Percentiles rank a stretch among this genome's conserved stretches.
Evolutionary conservation across 1,140 invertebrate species (phyloP).

Genomic region (Nasonia giraulti): DNA sequence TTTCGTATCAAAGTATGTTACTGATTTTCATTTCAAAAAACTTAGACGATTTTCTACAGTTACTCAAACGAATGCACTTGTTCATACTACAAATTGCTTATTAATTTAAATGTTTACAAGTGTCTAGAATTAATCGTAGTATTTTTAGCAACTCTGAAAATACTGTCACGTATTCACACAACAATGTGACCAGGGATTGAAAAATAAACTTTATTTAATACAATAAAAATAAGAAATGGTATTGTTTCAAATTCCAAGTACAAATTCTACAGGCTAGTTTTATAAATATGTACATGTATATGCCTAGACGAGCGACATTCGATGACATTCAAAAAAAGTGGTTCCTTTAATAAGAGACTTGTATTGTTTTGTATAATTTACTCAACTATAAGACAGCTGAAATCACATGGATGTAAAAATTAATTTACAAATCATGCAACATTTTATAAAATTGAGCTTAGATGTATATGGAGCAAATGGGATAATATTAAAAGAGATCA

Average conservation of each 20-base stretch:
- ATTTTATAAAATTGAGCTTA: constrained; percentile 17
- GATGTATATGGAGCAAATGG: constrained; percentile 61
- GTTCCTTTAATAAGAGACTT: constrained; percentile 33
- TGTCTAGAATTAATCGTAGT: constrained; percentile 26
- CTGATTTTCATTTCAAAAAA: constrained; percentile 39
- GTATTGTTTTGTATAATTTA: constrained; percentile 33
- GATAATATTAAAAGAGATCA: constrained; percentile 54
- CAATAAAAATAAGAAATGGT: constrained; percentile 67
- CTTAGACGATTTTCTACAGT: constrained; percentile 10
- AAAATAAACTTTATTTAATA: constrained; percentile 68
- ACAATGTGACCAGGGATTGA: constrained; percentile 62
- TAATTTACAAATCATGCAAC: constrained; percentile 43
- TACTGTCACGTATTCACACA: constrained; percentile 44
- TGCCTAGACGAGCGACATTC: constrained; percentile 54
- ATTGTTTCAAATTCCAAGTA: constrained; percentile 67
- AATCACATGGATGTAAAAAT: constrained; percentile 31
- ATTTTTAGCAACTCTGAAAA: constrained; percentile 19
- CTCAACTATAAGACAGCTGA: constrained; percentile 30
- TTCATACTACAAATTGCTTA: constrained; percentile 50
- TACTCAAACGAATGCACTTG: constrained; percentile 50
- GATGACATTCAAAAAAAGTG: neutral
- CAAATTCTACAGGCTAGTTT: constrained; percentile 67
- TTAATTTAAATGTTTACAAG: constrained; percentile 38
- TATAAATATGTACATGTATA: constrained; percentile 70
- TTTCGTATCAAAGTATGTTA: constrained; percentile 30